A percentile compares a stretch with the other conserved stretches of the same genome.
Evolutionary conservation across 2,797 vertebrate species (phyloP).

Genomic region (Notamacropus eugenii): DNA sequence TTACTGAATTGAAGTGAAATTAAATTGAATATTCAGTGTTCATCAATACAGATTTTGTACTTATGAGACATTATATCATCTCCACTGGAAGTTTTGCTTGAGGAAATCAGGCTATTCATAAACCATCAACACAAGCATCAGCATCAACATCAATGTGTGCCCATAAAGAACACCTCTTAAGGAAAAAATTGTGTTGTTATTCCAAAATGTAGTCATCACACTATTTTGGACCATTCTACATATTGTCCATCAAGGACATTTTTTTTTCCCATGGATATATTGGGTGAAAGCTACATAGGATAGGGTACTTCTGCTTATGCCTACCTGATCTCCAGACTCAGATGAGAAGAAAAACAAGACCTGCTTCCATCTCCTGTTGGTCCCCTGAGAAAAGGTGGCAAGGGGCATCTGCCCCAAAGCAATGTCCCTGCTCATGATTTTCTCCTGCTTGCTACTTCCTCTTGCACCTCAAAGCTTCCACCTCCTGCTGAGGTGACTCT

Average conservation of each 20-base stretch:
- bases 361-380: not conserved
- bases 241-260: not conserved
- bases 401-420: not conserved
- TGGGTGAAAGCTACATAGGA: not conserved
- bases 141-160: not conserved
- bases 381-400: not conserved
- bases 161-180: not conserved
- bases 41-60: not conserved
- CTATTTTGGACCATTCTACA: not conserved
- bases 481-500: not conserved
- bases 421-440: not conserved
- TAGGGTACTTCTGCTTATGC: not conserved
- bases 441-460: not conserved
- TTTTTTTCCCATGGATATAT: not conserved
- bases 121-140: not conserved
- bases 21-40: not conserved
- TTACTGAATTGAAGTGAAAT: not conserved
- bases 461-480: not conserved
- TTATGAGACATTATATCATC: not conserved
- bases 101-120: not conserved
- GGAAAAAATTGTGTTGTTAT: not conserved
- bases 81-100: not conserved
- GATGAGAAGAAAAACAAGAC: not conserved
- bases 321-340: not conserved
- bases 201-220: not conserved